phyloP scores from a whole-genome alignment of 2,888 invertebrate species.

The Chrysolina americana region DNA sequence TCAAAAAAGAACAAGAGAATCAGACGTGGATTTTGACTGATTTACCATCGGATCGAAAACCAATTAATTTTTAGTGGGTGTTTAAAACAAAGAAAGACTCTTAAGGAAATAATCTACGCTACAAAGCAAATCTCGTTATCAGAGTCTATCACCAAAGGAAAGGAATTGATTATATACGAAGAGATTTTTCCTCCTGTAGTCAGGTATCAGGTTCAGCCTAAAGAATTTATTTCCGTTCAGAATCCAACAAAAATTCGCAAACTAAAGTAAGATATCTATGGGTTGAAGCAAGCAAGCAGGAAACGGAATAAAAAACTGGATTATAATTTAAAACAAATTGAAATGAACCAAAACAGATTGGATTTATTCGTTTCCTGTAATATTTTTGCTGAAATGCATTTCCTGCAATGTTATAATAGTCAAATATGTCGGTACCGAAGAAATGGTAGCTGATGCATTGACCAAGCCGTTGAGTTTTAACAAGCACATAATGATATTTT shows the following conservation, averaged over 20 bases:
- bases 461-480: neutral
- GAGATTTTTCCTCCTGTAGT: no score
- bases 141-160: no score
- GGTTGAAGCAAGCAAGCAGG: neutral
- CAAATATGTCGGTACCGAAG: neutral
- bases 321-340: neutral
- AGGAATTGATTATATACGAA: no score
- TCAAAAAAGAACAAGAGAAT: no score
- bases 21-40: no score
- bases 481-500: conserved; percentile 9
- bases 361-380: no score
- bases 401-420: neutral
- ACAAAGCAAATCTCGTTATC: no score
- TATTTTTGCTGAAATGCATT: neutral
- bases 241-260: neutral
- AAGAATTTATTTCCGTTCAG: neutral
- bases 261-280: neutral
- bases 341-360: no score
- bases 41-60: no score
- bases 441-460: neutral
- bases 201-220: neutral
- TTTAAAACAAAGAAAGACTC: no score
- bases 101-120: no score
- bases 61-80: no score
- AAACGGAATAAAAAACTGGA: neutral